Percentiles rank a stretch among this genome's conserved stretches.
Conservation (phyloP, 2,888 invertebrate genomes). For the Laspeyria flexula region DNA sequence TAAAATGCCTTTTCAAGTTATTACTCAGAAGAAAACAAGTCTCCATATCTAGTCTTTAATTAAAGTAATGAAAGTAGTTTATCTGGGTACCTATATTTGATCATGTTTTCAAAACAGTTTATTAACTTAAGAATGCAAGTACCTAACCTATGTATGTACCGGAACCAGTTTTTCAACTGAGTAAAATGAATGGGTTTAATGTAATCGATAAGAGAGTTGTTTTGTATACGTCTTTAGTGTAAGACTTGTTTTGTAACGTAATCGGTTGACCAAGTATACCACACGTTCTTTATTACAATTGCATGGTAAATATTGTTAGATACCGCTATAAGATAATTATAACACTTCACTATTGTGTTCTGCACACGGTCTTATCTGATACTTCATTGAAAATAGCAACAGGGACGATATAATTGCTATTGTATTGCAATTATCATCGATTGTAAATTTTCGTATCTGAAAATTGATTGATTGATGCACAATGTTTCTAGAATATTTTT, state of each 20-base stretch:
- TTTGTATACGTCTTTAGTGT: conserved; percentile 9
- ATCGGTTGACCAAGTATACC: conserved; percentile 30
- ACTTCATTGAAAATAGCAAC: conserved; percentile 1
- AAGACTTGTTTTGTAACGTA: conserved; percentile 5
- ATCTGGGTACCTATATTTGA: conserved; percentile 29
- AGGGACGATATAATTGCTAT: neutral
- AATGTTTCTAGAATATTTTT: neutral
- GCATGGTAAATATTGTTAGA: conserved; percentile 10
- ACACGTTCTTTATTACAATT: conserved; percentile 19
- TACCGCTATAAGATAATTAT: neutral
- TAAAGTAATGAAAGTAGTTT: conserved; percentile 42
- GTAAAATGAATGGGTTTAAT: conserved; percentile 2
- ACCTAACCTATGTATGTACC: conserved; percentile 11
- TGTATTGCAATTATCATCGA: neutral
- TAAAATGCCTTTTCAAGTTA: neutral
- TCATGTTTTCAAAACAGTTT: conserved; percentile 28
- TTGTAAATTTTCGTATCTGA: neutral
- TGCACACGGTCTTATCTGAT: neutral
- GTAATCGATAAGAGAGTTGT: neutral
- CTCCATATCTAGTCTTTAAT: conserved; percentile 28
- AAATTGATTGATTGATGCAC: neutral
- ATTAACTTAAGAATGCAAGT: conserved; percentile 23
- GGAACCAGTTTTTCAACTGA: conserved; percentile 25
- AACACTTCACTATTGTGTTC: conserved; percentile 9
- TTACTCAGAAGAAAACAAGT: conserved; percentile 21